These are phyloP conservation scores for Bombus confusus DNA, from an alignment of 1,140 invertebrate genomes.

Conservation along the genomic window DNA sequence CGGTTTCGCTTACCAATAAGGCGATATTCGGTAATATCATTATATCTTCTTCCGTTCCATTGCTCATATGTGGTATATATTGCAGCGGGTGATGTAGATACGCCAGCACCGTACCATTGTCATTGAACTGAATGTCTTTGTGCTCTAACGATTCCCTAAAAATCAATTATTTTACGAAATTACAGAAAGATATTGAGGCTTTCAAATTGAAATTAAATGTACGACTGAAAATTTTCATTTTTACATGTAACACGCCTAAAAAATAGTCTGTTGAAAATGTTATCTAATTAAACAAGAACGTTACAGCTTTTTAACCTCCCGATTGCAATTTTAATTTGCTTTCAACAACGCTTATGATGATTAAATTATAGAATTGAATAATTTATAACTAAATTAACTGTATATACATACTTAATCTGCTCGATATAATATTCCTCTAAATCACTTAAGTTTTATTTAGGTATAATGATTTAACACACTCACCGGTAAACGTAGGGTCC, in stretches of 20 bases:
- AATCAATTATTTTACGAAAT: neutral
- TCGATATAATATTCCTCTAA: too few relatives aligned
- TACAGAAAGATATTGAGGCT: neutral
- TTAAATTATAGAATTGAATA: neutral
- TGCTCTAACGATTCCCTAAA: slow-evolving; percentile 88
- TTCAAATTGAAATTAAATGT: neutral
- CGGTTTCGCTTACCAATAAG: slow-evolving; percentile 88
- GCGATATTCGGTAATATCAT: slow-evolving; percentile 94
- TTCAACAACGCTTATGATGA: too few relatives aligned
- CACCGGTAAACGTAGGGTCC: slow-evolving; percentile 97
- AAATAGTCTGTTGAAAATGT: neutral
- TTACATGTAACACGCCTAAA: neutral
- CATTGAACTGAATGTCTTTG: slow-evolving; percentile 87
- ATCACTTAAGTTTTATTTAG: too few relatives aligned
- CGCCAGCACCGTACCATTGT: slow-evolving; percentile 88
- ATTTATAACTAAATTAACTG: neutral
- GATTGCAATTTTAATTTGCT: neutral
- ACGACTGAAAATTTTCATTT: neutral
- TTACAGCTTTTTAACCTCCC: neutral
- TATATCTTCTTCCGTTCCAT: slow-evolving; percentile 88
- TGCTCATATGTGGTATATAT: slow-evolving; percentile 88
- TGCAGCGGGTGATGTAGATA: slow-evolving; percentile 87
- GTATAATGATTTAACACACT: slow-evolving; percentile 65
- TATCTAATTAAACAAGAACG: neutral
- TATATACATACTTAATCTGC: too few relatives aligned